These are phyloP conservation scores for Graphium colonna DNA, from an alignment of 2,888 invertebrate species.

Conservation along the genomic window DNA sequence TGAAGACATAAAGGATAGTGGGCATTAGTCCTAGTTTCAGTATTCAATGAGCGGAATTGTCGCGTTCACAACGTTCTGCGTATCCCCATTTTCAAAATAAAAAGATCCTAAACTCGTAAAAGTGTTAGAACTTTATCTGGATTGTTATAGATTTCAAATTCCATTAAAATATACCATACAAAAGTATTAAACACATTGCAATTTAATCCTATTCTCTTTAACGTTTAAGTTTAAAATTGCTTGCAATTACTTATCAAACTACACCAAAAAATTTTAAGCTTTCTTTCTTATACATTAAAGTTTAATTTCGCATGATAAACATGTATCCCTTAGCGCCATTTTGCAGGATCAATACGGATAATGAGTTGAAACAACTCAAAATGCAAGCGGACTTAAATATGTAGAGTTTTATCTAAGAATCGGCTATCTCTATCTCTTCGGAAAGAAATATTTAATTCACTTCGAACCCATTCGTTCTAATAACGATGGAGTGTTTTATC, in stretches of 20 bases:
- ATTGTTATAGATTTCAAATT: constrained; percentile 31
- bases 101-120: constrained; percentile 23
- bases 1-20: constrained; percentile 61
- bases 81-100: constrained; percentile 58
- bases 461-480: constrained; percentile 17
- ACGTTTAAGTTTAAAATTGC: constrained; percentile 28
- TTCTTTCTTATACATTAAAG: background rate
- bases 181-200: constrained; percentile 32
- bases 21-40: constrained; percentile 57
- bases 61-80: constrained; percentile 58
- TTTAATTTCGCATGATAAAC: constrained; percentile 4
- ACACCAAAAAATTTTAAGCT: too few species aligned
- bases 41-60: constrained; percentile 68
- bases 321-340: constrained; percentile 23
- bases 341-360: constrained; percentile 62
- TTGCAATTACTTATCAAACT: constrained; percentile 11
- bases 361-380: constrained; percentile 72
- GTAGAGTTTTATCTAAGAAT: constrained; percentile 41
- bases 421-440: constrained; percentile 36
- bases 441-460: constrained; percentile 27
- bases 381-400: constrained; percentile 51
- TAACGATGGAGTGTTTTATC: constrained; percentile 8
- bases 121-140: constrained; percentile 31
- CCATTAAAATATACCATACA: constrained; percentile 29
- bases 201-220: constrained; percentile 33